phyloP scores from a whole-genome alignment of 1,140 invertebrate species.

The Cydia amplana region DNA sequence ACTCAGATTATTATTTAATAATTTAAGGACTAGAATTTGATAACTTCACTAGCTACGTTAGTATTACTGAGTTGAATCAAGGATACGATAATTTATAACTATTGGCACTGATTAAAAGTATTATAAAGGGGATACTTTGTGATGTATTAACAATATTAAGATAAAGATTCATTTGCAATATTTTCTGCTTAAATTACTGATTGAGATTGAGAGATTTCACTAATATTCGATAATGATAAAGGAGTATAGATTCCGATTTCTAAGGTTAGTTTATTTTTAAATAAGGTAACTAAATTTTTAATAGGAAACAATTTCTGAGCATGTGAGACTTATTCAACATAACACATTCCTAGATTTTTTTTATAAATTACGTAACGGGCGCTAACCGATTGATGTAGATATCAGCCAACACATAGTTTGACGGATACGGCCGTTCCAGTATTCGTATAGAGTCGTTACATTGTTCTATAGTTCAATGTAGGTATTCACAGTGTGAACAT shows the following conservation, averaged over 20 bases:
- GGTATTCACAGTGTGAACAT: slow-evolving; percentile 6
- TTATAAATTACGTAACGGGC: background rate
- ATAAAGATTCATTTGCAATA: background rate
- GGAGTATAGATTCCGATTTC: background rate
- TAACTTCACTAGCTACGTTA: slow-evolving; percentile 36
- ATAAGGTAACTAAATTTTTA: slow-evolving; percentile 38
- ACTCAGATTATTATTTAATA: slow-evolving; percentile 16
- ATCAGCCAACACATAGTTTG: background rate
- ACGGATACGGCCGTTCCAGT: background rate
- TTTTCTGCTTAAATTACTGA: background rate
- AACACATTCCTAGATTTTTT: slow-evolving; percentile 19
- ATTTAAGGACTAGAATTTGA: slow-evolving; percentile 41
- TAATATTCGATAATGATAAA: background rate
- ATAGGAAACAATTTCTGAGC: slow-evolving; percentile 54
- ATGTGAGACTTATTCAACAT: slow-evolving; percentile 38
- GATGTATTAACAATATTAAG: background rate
- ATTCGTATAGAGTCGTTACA: slow-evolving; percentile 1
- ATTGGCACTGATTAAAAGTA: slow-evolving; percentile 29
- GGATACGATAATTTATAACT: background rate
- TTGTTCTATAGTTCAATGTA: slow-evolving; percentile 23
- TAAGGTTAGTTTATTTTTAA: background rate
- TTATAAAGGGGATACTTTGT: background rate
- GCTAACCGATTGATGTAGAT: background rate
- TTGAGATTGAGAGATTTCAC: background rate
- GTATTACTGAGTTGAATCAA: background rate